Evolutionary conservation across 2,797 vertebrate species (phyloP), one percentile per base, ranked within the genome.

Genomic region (Microcaecilia unicolor): DNA sequence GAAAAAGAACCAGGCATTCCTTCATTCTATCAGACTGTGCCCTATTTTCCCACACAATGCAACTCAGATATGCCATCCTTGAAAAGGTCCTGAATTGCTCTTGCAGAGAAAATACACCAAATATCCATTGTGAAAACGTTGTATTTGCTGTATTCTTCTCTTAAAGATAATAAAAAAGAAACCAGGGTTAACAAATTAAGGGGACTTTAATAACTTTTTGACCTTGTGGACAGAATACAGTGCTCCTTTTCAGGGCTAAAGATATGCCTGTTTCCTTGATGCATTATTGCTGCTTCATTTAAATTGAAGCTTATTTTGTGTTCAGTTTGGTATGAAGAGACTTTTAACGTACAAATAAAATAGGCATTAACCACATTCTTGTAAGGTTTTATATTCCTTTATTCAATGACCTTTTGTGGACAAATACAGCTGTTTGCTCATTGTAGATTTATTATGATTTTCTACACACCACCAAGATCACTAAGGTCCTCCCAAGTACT

Each of bases 1-100:
- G 13, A 18, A 16, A 4, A 2, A 2, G 19, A 3, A 30, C 1
- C 1, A 7, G 9, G 15, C 4, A 4, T 16, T 4, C 18, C 22
- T 1, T 4, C 12, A 0, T 16, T 25, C 0, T 2, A 1, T 3
- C 15, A 8, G 11, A 24, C n/a, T 10, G 7, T 2, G 13, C 23
- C 2, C 6, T 8, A 7, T 0, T 9, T 15, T 22, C 8, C 5
- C 10, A 4, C 10, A 12, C 19, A 41, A 1, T 21, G 6, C 4
- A 25, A 0, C 1, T 15, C 3, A 34, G 3, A 12, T 4, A 1
- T 4, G 9, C 9, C 27, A 10, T 5, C 17, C 31, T 4, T 19
- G 13, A 9, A 5, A 17, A 9, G 22, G 35, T 28, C 18, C 18
- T 17, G 10, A 37, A 21, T 22, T 15, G 35, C 23, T 18, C 12